Evolutionary conservation across 2,113 vertebrate genomes (phyloP).

Genomic region (Hemibates koningsi): DNA sequence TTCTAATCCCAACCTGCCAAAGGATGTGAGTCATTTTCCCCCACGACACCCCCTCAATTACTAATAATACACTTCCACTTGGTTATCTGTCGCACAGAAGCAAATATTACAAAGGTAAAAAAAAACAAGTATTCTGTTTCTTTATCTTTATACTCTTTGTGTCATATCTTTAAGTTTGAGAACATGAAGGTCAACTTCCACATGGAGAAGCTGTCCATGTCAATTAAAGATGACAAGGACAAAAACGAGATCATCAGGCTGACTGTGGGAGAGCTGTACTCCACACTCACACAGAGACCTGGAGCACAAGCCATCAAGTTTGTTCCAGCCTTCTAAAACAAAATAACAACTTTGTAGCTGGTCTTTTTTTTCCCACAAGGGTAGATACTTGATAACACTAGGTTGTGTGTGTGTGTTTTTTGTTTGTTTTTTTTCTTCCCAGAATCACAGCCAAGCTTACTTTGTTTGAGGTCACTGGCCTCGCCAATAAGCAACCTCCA

Average conservation of each 20-base stretch:
- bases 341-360: neutral
- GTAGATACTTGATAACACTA: neutral
- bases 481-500: slow-evolving; percentile 63
- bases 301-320: slow-evolving; percentile 93
- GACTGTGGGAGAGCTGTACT: slow-evolving; percentile 81
- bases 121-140: neutral
- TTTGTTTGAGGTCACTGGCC: slow-evolving; percentile 85
- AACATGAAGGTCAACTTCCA: slow-evolving; percentile 87
- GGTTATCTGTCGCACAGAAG: neutral
- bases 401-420: neutral
- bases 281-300: slow-evolving; percentile 82
- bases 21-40: slow-evolving; percentile 75
- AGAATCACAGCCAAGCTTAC: slow-evolving; percentile 83
- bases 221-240: slow-evolving; percentile 79
- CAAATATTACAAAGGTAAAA: neutral
- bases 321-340: neutral
- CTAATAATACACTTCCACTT: neutral
- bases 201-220: slow-evolving; percentile 81
- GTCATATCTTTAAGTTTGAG: slow-evolving; percentile 79
- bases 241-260: slow-evolving; percentile 81
- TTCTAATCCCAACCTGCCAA: slow-evolving; percentile 90
- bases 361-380: neutral
- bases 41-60: neutral
- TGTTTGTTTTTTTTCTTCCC: neutral
- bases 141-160: neutral